phyloP scores from a whole-genome alignment of 2,888 invertebrate species.

The Chromoteleia sp. region DNA sequence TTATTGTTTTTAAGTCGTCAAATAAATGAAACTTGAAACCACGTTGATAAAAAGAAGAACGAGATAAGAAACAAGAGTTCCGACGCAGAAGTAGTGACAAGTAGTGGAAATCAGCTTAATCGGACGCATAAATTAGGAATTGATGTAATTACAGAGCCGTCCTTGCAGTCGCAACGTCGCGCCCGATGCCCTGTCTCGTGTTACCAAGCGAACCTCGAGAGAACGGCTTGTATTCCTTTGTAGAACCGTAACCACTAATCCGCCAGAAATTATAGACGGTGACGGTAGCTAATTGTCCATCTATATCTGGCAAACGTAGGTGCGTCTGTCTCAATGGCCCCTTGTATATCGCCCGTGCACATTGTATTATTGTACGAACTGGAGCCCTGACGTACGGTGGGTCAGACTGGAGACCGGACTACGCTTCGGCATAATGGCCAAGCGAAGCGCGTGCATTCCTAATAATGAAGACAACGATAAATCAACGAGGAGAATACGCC shows the following conservation, averaged over 20 bases:
- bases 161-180: slow-evolving; percentile 43
- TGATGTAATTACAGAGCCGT: slow-evolving; percentile 65
- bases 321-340: slow-evolving; percentile 83
- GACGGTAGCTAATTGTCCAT: slow-evolving; percentile 84
- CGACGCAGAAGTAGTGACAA: neutral
- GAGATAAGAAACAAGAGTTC: too few relatives aligned
- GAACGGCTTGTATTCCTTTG: slow-evolving; percentile 69
- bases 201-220: slow-evolving; percentile 65
- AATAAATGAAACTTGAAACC: too few relatives aligned
- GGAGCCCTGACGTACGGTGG: slow-evolving; percentile 79
- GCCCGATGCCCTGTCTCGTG: slow-evolving; percentile 63
- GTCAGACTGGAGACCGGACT: slow-evolving; percentile 75
- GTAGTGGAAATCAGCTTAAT: slow-evolving; percentile 47
- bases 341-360: slow-evolving; percentile 79
- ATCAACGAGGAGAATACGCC: slow-evolving; percentile 84
- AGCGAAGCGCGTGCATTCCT: slow-evolving; percentile 83
- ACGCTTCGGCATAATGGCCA: slow-evolving; percentile 77
- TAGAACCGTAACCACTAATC: slow-evolving; percentile 70
- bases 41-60: too few relatives aligned
- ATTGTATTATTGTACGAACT: slow-evolving; percentile 79
- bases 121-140: slow-evolving; percentile 66
- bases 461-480: slow-evolving; percentile 85
- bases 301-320: slow-evolving; percentile 81
- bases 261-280: slow-evolving; percentile 81
- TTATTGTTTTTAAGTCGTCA: neutral